Evolutionary conservation across 2,113 vertebrate species (phyloP), one percentile per base, ranked within the genome.

Genomic region (Hymenochirus boettgeri): DNA sequence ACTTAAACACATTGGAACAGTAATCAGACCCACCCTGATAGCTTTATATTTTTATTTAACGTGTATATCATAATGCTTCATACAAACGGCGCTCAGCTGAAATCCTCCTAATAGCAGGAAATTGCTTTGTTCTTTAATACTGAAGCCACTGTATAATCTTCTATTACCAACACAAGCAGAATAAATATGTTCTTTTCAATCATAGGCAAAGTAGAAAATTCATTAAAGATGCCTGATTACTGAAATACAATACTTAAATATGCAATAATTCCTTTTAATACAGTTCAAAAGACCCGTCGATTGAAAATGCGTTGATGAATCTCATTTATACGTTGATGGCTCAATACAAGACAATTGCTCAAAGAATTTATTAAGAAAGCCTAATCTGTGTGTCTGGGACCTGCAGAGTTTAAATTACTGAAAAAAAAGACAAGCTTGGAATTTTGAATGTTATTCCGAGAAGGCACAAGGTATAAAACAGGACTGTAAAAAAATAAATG

Each of bases 211-310:
- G 63, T 70, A 75, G 72, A 64, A 72, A n/a, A 48, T 66, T 71
- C 73, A 66, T 70, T 76, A 72, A 82, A 77, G 79, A 76, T 81
- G 77, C 77, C 81, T 81, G 80, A 85, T 84, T 84, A 83, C 78
- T 87, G 78, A 85, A 82, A 76, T 65, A 56, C 64, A 65, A 65
- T 54, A 70, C 65, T 61, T 60, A 55, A 62, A 57, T 61, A 58
- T n/a, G 47, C 64, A 21, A 46, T 59, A 69, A 69, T 60, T 45
- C 65, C 23, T 69, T 57, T 53, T 69, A 69, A 69, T 60, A 69
- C 56, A 45, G 65, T 57, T 53, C 51, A 50, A 69, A 56, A 69
- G 15, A 47, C 39, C 59, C 57, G 15, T 46, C 35, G 19, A 33
- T 42, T 60, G 42, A 35, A 59, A 60, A 69, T 53, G 65, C 57